Percentiles rank a stretch among this genome's conserved stretches.
Conservation (phyloP, 2,888 invertebrate genomes). For the Liodrosophila aerea region DNA sequence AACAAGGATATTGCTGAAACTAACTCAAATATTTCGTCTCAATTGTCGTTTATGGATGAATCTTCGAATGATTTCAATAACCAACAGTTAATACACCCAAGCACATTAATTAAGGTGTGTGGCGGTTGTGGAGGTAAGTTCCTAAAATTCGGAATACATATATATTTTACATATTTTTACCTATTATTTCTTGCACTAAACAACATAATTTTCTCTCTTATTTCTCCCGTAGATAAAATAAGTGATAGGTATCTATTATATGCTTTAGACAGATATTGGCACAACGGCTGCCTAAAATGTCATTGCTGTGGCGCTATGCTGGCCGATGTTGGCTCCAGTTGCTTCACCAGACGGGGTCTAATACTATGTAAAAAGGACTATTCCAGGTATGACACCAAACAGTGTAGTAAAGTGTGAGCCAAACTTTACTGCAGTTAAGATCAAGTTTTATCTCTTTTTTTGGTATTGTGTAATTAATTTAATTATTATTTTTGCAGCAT, state of each 20-base stretch:
- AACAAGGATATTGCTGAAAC: constrained; percentile 80
- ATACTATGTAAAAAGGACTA: constrained; percentile 98
- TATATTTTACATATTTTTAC: too few relatives aligned
- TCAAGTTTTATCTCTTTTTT: not conserved
- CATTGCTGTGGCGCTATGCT: constrained; percentile 94
- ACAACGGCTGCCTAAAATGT: constrained; percentile 97
- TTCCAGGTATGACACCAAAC: constrained; percentile 94
- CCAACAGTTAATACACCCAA: constrained; percentile 80
- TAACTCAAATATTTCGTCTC: constrained; percentile 81
- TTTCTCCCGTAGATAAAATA: constrained; percentile 85
- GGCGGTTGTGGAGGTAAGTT: constrained; percentile 92
- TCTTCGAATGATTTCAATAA: constrained; percentile 79
- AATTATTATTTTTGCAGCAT: constrained; percentile 86
- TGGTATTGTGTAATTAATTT: constrained; percentile 1
- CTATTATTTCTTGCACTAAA: constrained; percentile 25
- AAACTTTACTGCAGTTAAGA: not conserved
- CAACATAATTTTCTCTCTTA: constrained; percentile 22
- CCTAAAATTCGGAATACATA: too few relatives aligned
- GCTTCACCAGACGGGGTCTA: constrained; percentile 96
- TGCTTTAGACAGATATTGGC: constrained; percentile 97
- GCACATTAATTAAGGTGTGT: constrained; percentile 88
- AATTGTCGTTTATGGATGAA: constrained; percentile 80
- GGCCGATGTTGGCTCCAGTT: constrained; percentile 95
- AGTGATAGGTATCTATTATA: constrained; percentile 95
- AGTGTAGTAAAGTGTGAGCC: too few relatives aligned